Evolutionary conservation across 2,113 vertebrate genomes (phyloP), one percentile per base, ranked within the genome.

Genomic region (Psittacus erithacus): DNA sequence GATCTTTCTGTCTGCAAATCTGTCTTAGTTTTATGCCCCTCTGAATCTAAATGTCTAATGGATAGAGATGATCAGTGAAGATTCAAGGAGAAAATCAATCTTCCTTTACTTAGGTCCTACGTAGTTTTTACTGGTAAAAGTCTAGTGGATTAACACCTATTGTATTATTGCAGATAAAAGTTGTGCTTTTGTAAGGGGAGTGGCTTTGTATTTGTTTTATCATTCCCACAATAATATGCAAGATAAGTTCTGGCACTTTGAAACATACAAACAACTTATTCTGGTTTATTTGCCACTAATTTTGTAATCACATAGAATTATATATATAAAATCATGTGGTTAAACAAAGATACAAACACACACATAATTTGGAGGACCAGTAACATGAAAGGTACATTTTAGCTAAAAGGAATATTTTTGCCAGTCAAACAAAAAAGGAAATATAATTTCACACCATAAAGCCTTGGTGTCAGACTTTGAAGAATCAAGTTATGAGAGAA

Each of bases 1-100:
- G 41, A 77, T 71, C 64, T 82, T 71, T 79, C 79, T 11, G 2
- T 41, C 84, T 92, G 50, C 50, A 89, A 49, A 89, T 68, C 85
- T 88, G 17, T 76, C 89, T 88, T 83, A 52, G 25, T 88, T 96
- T 94, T 79, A 78, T 85, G 77, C 44, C 57, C 11, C n/a, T 96
- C 70, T 60, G 86, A 89, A 93, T 92, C 79, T 87, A 88, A 91
- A 93, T 79, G 25, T 65, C 62, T 93, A 79, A 94, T 82, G 62
- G 84, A 95, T 77, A 96, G 24, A 87, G 94, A 93, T 82, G 57
- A 79, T 52, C 5, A 2, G 27, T 68, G 39, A 70, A 15, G 57
- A 86, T 81, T 93, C 82, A 86, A 92, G 76, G 65, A 84, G 57
- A 86, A 92, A 90, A 92, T 93, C 71, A 74, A 74, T 93, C 80